Percentiles rank a stretch among this genome's conserved stretches.
Evolutionary conservation across 2,888 invertebrate genomes (phyloP).

Genomic region (Oxyscelio sp.): DNA sequence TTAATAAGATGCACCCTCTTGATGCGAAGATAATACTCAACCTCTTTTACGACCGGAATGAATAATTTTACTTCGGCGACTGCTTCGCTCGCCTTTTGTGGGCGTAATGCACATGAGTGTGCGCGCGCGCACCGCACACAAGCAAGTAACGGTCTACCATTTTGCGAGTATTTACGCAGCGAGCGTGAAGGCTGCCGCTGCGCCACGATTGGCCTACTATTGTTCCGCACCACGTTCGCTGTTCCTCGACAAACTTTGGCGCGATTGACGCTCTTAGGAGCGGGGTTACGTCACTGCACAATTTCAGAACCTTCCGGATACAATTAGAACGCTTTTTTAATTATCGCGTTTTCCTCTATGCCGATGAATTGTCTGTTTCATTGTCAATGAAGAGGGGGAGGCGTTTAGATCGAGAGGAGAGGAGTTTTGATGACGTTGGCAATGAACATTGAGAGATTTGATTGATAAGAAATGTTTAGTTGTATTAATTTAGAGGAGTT

Average conservation of each 20-base stretch:
- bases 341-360: too few species aligned
- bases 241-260: slow-evolving; percentile 23
- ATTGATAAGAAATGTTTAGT: too few species aligned
- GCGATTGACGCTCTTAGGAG: slow-evolving; percentile 11
- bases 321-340: too few species aligned
- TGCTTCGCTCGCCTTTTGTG: slow-evolving; percentile 75
- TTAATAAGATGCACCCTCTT: slow-evolving; percentile 86
- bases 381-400: too few species aligned
- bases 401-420: too few species aligned
- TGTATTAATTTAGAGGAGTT: too few species aligned
- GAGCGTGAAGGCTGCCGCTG: slow-evolving; percentile 61
- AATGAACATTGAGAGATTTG: too few species aligned
- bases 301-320: slow-evolving; percentile 9
- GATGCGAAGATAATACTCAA: slow-evolving; percentile 79
- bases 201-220: slow-evolving; percentile 54
- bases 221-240: slow-evolving; percentile 19
- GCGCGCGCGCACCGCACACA: neutral
- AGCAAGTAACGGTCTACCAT: slow-evolving; percentile 54
- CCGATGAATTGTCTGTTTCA: too few species aligned
- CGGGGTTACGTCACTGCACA: neutral
- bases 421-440: too few species aligned
- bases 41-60: slow-evolving; percentile 80
- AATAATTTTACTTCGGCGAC: slow-evolving; percentile 81
- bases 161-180: slow-evolving; percentile 68
- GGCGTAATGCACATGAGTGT: slow-evolving; percentile 62